Evolutionary conservation across 1,140 invertebrate species (phyloP).

Genomic region (Cotesia chilonis): DNA sequence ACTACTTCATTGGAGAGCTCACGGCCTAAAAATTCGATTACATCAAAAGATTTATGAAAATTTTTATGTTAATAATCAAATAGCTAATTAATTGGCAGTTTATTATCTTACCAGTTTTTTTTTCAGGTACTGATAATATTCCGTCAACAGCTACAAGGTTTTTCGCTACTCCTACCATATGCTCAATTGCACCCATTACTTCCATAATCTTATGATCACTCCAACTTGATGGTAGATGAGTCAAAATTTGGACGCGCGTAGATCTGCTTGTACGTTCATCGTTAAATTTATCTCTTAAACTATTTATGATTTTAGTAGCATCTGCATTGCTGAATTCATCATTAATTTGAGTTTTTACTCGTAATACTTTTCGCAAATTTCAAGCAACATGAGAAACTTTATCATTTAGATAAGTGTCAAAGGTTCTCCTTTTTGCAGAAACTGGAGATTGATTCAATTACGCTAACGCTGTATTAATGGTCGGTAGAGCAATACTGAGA

Average conservation of each 20-base stretch:
- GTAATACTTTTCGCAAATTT: too few relatives aligned
- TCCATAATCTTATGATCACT: constrained; percentile 8
- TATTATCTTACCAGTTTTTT: constrained; percentile 5
- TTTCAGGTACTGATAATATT: constrained; percentile 14
- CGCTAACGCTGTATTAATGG: constrained; percentile 29
- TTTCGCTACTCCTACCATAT: constrained; percentile 20
- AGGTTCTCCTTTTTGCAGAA: too few relatives aligned
- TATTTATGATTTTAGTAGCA: too few relatives aligned
- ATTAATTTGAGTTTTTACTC: not conserved
- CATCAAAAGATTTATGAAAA: too few relatives aligned
- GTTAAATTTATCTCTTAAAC: constrained; percentile 7
- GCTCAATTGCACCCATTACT: constrained; percentile 13
- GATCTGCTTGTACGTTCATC: not conserved
- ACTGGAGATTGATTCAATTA: not conserved
- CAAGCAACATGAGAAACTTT: too few relatives aligned
- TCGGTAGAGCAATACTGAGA: constrained; percentile 31
- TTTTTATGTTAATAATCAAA: constrained; percentile 7
- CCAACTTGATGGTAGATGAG: constrained; percentile 17
- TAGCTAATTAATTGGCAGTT: constrained; percentile 24
- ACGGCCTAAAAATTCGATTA: not conserved
- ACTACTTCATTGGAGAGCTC: too few relatives aligned
- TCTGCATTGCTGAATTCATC: too few relatives aligned
- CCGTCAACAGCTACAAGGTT: not conserved
- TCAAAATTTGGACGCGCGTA: constrained; percentile 26
- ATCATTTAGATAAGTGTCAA: too few relatives aligned